Conservation (phyloP, 2,888 invertebrate genomes). For the Papilio demoleus region DNA sequence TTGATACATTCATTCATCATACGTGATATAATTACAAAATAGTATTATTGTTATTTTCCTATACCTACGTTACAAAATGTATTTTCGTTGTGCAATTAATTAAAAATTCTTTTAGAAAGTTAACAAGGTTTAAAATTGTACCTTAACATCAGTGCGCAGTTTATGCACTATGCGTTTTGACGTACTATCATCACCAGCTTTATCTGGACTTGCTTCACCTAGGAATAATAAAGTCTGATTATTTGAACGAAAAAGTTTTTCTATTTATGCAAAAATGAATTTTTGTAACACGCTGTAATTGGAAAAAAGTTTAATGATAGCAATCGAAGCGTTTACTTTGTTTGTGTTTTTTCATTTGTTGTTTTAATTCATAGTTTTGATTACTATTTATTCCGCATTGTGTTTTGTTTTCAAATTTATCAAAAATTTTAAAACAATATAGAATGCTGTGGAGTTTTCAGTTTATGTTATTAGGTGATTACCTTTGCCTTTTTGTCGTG, state of each 20-base stretch:
- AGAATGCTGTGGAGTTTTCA: background rate
- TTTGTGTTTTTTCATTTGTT: background rate
- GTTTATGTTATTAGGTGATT: conserved; percentile 9
- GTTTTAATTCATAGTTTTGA: background rate
- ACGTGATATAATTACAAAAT: too few species aligned
- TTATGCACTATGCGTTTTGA: conserved; percentile 92
- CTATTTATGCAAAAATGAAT: background rate
- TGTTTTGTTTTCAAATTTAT: background rate
- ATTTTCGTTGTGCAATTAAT: background rate
- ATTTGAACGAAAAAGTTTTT: too few species aligned
- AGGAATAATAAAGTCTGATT: conserved; percentile 41
- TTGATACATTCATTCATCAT: too few species aligned
- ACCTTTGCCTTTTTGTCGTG: conserved; percentile 66
- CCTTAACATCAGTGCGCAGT: conserved; percentile 92
- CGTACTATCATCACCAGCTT: conserved; percentile 83
- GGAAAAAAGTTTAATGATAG: background rate
- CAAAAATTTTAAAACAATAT: background rate
- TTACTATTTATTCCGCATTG: background rate
- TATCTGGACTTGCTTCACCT: conserved; percentile 75
- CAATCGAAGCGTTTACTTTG: background rate
- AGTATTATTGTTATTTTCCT: too few species aligned
- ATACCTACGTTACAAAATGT: background rate
- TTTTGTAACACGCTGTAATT: background rate
- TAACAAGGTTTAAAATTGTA: conserved; percentile 50
- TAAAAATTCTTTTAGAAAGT: background rate